Percentiles rank a stretch among this genome's conserved stretches.
Conservation (phyloP, 2,113 vertebrate species). For the Dryoscopus gambensis region DNA sequence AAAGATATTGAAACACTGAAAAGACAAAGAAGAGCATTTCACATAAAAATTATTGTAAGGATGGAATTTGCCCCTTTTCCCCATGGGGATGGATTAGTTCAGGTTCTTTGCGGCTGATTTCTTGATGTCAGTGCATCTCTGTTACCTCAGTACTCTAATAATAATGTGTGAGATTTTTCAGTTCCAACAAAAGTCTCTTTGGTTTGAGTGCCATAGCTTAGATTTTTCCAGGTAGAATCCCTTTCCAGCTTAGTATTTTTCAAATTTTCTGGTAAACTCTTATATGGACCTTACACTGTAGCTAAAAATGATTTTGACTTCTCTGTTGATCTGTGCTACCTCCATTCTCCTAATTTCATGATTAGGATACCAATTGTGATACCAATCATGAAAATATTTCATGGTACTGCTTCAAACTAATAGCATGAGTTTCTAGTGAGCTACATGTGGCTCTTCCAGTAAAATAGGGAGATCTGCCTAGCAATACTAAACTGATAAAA, state of each 20-base stretch:
- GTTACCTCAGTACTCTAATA: neutral
- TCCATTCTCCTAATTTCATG: neutral
- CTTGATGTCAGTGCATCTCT: neutral
- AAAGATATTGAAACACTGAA: neutral
- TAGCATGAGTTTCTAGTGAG: neutral
- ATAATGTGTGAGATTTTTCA: neutral
- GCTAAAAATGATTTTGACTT: neutral
- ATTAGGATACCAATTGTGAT: too few relatives aligned
- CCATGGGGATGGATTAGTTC: neutral
- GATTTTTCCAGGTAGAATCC: neutral
- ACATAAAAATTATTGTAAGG: neutral
- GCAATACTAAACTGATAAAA: neutral
- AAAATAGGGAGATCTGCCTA: neutral
- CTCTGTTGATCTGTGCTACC: neutral
- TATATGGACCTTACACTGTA: neutral
- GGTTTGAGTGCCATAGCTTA: neutral
- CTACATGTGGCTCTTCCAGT: neutral
- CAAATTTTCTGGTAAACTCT: neutral
- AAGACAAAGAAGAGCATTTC: neutral
- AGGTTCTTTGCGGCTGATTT: neutral
- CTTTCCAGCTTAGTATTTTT: neutral
- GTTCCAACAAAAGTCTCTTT: neutral
- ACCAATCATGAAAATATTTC: neutral
- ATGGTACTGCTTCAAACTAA: neutral
- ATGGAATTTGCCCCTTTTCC: neutral